Evolutionary conservation across 1,140 invertebrate genomes (phyloP).

Genomic region (Triops cancriformis): DNA sequence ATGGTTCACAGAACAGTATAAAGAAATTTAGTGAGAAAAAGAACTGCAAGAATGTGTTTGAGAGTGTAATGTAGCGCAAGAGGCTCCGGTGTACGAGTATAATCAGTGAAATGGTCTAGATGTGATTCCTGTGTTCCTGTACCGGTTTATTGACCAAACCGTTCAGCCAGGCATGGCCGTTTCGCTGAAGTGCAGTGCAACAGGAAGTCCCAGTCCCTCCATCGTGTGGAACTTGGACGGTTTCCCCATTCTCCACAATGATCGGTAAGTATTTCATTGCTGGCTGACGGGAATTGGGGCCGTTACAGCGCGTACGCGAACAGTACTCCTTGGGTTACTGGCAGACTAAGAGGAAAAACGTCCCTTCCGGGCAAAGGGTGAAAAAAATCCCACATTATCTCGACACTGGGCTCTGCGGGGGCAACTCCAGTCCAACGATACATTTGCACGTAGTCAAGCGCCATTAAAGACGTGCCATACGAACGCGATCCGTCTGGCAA

Average conservation of each 20-base stretch:
- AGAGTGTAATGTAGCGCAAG: not conserved
- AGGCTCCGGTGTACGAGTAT: not conserved
- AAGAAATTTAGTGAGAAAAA: no score
- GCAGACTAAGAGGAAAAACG: no score
- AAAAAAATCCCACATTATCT: no score
- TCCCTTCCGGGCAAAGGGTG: no score
- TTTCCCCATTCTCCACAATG: constrained; percentile 59
- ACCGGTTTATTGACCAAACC: constrained; percentile 83
- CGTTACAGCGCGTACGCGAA: no score
- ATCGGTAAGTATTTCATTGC: constrained; percentile 12
- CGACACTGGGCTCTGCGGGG: no score
- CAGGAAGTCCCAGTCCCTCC: constrained; percentile 83
- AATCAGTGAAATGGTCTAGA: constrained; percentile 44
- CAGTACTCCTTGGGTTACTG: no score
- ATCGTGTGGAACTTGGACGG: constrained; percentile 81
- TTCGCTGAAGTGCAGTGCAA: constrained; percentile 80
- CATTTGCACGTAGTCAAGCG: constrained; percentile 4
- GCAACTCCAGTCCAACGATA: not conserved
- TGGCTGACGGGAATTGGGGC: not conserved
- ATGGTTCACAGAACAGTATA: no score
- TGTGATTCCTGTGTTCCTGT: constrained; percentile 70
- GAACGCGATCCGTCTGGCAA: no score
- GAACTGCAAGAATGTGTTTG: not conserved
- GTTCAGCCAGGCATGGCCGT: constrained; percentile 77
- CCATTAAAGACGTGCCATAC: not conserved